Evolutionary conservation across 30 jellyfish, hydroid and myxozoan genomes (phyloP).

Genomic region (Nemopilema nomurai): DNA sequence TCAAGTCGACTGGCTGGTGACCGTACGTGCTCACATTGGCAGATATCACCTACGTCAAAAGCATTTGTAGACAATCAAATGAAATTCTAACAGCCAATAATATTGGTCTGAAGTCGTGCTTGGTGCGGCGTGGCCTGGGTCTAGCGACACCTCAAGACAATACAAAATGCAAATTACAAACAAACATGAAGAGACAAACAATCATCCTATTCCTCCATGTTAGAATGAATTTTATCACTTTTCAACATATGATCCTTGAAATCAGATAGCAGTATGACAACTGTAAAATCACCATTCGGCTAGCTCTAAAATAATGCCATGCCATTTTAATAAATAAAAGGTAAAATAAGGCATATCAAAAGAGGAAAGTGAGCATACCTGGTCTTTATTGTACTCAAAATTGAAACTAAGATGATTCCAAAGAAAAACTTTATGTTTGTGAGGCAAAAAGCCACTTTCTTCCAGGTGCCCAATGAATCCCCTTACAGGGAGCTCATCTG

Average conservation of each 20-base stretch:
- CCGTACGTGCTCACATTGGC: slow-evolving; percentile 90
- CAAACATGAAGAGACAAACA: too few species aligned
- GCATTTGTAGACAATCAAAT: too few species aligned
- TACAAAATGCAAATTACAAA: too few species aligned
- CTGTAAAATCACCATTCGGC: too few species aligned
- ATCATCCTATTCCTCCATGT: too few species aligned
- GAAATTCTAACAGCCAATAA: too few species aligned
- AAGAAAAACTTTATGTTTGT: slow-evolving; percentile 80
- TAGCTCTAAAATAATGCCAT: too few species aligned
- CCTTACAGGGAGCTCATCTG: slow-evolving; percentile 94
- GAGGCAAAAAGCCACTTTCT: slow-evolving; percentile 95
- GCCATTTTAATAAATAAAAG: too few species aligned
- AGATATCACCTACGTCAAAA: slow-evolving; percentile 63
- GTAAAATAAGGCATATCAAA: not conserved
- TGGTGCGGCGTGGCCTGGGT: too few species aligned
- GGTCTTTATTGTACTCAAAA: slow-evolving; percentile 78
- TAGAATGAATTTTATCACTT: not conserved
- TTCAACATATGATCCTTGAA: not conserved
- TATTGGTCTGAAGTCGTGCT: too few species aligned
- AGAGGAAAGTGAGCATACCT: slow-evolving; percentile 39
- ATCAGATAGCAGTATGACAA: not conserved
- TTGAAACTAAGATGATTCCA: slow-evolving; percentile 89
- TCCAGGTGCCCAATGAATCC: slow-evolving; percentile 98
- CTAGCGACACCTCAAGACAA: too few species aligned
- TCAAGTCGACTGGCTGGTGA: slow-evolving; percentile 74